Percentiles rank a stretch among this genome's conserved stretches.
phyloP scores from a whole-genome alignment of 2,797 vertebrate species.

The Crocodylus rhombifer region DNA sequence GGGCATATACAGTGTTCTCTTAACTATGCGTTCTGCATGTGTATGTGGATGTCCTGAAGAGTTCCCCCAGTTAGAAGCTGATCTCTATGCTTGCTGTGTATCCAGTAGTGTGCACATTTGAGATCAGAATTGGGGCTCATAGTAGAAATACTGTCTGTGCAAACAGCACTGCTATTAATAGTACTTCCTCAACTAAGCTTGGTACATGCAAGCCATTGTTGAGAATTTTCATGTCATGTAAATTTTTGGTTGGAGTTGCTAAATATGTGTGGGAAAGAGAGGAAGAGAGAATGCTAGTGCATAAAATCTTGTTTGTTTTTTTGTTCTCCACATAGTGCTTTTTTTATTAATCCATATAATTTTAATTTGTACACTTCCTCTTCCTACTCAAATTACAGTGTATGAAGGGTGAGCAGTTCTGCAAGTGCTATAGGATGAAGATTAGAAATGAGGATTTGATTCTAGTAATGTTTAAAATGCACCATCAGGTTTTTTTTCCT shows the following conservation, averaged over 20 bases:
- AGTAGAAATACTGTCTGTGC: conserved; percentile 70
- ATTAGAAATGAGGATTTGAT: background rate
- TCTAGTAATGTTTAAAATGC: background rate
- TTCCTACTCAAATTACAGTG: conserved; percentile 55
- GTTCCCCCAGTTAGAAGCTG: conserved; percentile 32
- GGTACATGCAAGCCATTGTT: conserved; percentile 60
- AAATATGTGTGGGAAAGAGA: conserved; percentile 20
- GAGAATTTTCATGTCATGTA: conserved; percentile 75
- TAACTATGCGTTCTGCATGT: background rate
- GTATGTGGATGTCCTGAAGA: background rate
- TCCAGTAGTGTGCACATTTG: conserved; percentile 20
- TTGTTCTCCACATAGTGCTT: conserved; percentile 49
- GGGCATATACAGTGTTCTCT: background rate
- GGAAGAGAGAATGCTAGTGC: conserved; percentile 14
- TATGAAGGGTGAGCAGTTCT: background rate
- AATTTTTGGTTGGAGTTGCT: conserved; percentile 47
- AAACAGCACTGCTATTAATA: conserved; percentile 63
- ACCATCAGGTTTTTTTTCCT: background rate
- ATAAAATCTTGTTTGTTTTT: conserved; percentile 16
- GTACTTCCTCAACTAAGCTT: conserved; percentile 74
- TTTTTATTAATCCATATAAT: conserved; percentile 70
- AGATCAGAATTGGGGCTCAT: conserved; percentile 55
- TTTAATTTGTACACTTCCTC: conserved; percentile 74
- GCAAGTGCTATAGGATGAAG: background rate
- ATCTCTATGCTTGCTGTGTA: background rate